Conservation (phyloP, 2,797 vertebrate genomes). For the Anguilla obscura region DNA sequence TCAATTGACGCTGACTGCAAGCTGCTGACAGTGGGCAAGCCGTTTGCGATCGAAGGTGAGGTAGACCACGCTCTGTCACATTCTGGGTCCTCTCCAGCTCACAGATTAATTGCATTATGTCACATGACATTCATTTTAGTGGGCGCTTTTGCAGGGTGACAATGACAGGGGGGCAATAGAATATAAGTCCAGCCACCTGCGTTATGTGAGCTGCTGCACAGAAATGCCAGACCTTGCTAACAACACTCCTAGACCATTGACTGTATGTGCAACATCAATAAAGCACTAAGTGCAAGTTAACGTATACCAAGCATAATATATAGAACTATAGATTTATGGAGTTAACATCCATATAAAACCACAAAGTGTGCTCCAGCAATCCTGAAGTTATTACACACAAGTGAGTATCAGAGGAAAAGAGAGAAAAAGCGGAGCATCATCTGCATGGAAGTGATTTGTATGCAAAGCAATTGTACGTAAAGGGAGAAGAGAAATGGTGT, state of each 20-base stretch:
- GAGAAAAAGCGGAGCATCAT: neutral
- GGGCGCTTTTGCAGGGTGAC: neutral
- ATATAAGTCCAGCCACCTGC: too few relatives aligned
- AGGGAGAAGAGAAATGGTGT: neutral
- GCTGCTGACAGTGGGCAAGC: slow-evolving; percentile 88
- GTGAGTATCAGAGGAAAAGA: neutral
- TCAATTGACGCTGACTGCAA: slow-evolving; percentile 91
- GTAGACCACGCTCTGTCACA: neutral
- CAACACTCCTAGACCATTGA: too few relatives aligned
- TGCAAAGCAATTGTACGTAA: neutral
- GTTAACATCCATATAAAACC: neutral
- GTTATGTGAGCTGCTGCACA: too few relatives aligned
- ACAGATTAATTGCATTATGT: neutral
- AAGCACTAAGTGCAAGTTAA: too few relatives aligned
- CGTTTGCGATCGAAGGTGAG: slow-evolving; percentile 89
- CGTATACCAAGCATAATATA: too few relatives aligned
- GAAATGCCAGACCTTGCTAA: too few relatives aligned
- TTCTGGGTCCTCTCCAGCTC: neutral
- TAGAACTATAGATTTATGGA: neutral
- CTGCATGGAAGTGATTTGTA: neutral
- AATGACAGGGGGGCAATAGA: neutral
- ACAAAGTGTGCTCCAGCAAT: neutral
- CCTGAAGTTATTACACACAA: neutral
- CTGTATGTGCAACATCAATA: too few relatives aligned
- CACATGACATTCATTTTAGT: neutral